Conservation (phyloP, 2,888 invertebrate species). For the Palloptera scutellata region DNA sequence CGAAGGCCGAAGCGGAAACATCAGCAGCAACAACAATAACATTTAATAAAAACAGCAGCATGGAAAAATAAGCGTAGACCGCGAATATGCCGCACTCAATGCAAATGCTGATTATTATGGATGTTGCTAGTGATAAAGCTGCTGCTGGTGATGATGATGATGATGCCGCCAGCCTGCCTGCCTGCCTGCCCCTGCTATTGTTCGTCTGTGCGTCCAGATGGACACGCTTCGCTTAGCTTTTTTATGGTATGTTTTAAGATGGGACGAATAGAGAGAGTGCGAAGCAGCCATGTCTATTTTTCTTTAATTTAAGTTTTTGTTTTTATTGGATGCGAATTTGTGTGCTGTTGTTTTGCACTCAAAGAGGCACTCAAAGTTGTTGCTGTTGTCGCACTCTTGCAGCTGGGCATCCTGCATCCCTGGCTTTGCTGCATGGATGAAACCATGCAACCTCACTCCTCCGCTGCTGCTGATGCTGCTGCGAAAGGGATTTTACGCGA, state of each 20-base stretch:
- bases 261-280: conserved; percentile 15
- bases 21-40: conserved; percentile 11
- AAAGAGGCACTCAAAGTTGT: conserved; percentile 27
- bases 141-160: conserved; percentile 11
- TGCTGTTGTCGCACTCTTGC: conserved; percentile 3
- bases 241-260: neutral
- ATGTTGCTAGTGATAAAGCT: neutral
- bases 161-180: conserved; percentile 29
- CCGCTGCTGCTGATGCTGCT: conserved; percentile 7
- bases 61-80: neutral
- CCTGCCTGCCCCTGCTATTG: conserved; percentile 12
- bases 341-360: conserved; percentile 15
- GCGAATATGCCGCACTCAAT: neutral
- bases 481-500: conserved; percentile 44
- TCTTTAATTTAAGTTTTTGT: conserved; percentile 46
- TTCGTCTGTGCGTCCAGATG: neutral
- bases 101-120: neutral
- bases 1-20: conserved; percentile 16
- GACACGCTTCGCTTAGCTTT: neutral
- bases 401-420: conserved; percentile 9
- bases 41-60: conserved; percentile 1
- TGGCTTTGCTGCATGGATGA: conserved; percentile 6
- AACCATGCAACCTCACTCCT: conserved; percentile 9
- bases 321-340: conserved; percentile 15
- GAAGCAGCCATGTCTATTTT: conserved; percentile 37